Base-by-base conservation (phyloP, 2,113 vertebrate genomes). In the Accipiter cooperii region DNA sequence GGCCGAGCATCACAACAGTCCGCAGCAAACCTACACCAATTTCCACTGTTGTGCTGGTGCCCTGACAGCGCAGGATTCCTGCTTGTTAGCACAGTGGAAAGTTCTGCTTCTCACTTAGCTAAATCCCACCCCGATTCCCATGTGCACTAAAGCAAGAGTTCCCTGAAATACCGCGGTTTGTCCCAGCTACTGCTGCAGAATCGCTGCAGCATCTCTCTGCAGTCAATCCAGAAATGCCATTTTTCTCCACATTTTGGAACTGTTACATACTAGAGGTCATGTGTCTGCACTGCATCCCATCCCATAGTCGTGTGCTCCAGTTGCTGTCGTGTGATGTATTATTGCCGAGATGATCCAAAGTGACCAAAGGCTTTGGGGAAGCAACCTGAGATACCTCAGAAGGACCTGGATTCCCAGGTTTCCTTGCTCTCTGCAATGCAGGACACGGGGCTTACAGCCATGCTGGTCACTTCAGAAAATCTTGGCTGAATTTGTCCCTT, bases 161-260 rank as follows among this genome's bases (percentile, higher is more conserved):
- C 61, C 57, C 40, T 26, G 14, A 49, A 74, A 61, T 3, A 4
- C n/a, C 3, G 2, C 0, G 1, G 6, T 31, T 46, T 64, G 63
- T 33, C 73, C 60, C 38, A 55, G 71, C 28, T 24, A 10, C 7
- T 0, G 4, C 42, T 77, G 64, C 74, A 38, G 57, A 34, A 11
- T 21, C 24, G 12, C 31, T 2, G 20, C 22, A 9, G 52, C 14
- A 11, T 11, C 46, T 36, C 12, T 36, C 46, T 28, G 52, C 33
- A 5, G 29, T 33, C 36, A 3, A 10, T 10, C 49, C 6, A 47
- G 54, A 83, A 89, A 52, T 19, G 10, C 5, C 42, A 3, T 61
- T 89, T 77, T 29, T 1, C 6, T 55, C 38, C 31, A 13, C 0
- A 0, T 25, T 42, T 54, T 46, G 1, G 1, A 36, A 15, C 29